These are phyloP conservation scores for Ophion slaviceki DNA, from an alignment of 2,888 invertebrate genomes.

Conservation along the genomic window DNA sequence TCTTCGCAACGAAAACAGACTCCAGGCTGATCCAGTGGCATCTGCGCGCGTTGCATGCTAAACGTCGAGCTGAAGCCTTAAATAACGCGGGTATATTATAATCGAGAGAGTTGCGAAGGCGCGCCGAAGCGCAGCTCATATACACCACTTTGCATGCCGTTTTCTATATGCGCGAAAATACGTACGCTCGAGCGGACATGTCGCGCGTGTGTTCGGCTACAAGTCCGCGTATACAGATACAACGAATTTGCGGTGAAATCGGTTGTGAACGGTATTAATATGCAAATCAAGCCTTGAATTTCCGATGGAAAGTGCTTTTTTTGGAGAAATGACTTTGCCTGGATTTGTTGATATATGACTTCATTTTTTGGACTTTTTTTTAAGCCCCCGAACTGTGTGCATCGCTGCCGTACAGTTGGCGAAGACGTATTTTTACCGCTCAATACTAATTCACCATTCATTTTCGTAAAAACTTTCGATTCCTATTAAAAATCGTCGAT, in stretches of 20 bases:
- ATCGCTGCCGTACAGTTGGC: too few species aligned
- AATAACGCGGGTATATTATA: constrained; percentile 57
- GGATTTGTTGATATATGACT: neutral
- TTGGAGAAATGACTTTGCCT: neutral
- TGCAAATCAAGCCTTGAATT: neutral
- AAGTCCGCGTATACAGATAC: too few species aligned
- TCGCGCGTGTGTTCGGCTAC: neutral
- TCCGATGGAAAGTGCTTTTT: neutral
- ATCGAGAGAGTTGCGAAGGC: constrained; percentile 53
- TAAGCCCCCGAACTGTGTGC: neutral
- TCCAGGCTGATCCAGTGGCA: constrained; percentile 50
- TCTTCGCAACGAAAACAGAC: constrained; percentile 58
- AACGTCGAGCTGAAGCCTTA: constrained; percentile 29
- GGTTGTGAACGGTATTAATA: neutral
- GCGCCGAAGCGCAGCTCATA: constrained; percentile 32
- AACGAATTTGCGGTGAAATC: neutral
- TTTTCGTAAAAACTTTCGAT: too few species aligned
- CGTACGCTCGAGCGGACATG: neutral
- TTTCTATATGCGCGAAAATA: constrained; percentile 24
- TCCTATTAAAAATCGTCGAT: too few species aligned
- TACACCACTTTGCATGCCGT: constrained; percentile 47
- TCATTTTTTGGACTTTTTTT: neutral
- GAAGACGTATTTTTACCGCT: too few species aligned
- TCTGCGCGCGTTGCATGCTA: constrained; percentile 52
- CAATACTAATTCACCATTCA: too few species aligned